Percentiles rank a stretch among this genome's conserved stretches.
Conservation (phyloP, 2,888 invertebrate species). For the Steinernema scapterisci region DNA sequence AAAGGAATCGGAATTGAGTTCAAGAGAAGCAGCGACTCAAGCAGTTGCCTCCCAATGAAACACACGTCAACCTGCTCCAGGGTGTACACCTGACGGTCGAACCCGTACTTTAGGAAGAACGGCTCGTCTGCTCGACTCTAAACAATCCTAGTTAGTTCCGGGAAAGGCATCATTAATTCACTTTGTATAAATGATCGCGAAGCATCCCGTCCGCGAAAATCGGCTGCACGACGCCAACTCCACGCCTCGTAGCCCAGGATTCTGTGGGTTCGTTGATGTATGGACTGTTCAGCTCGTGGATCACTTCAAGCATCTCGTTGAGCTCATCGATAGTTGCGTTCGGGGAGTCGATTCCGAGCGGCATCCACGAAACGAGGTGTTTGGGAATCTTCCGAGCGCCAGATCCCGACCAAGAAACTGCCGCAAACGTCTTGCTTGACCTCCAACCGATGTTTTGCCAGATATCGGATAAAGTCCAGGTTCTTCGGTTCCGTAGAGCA, state of each 20-base stretch:
- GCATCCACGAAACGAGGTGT: constrained; percentile 43
- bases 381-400: not conserved
- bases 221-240: constrained; percentile 22
- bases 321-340: constrained; percentile 19
- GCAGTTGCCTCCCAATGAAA: constrained; percentile 42
- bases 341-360: constrained; percentile 38
- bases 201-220: constrained; percentile 3
- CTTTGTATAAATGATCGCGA: constrained; percentile 3
- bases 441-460: constrained; percentile 38
- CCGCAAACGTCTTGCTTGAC: constrained; percentile 41
- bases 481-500: constrained; percentile 34
- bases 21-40: constrained; percentile 39
- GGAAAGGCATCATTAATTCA: not conserved
- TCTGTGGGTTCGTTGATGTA: constrained; percentile 10
- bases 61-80: constrained; percentile 17
- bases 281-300: constrained; percentile 32
- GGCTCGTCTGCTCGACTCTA: constrained; percentile 22
- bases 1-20: constrained; percentile 36
- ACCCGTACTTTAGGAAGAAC: constrained; percentile 1
- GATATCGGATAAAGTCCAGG: not conserved
- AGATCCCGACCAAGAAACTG: not conserved
- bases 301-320: constrained; percentile 25
- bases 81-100: not conserved
- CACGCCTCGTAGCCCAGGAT: constrained; percentile 28
- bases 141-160: not conserved